These are phyloP conservation scores for Amaurobius ferox DNA, from an alignment of 2,888 invertebrate genomes.

Conservation along the genomic window DNA sequence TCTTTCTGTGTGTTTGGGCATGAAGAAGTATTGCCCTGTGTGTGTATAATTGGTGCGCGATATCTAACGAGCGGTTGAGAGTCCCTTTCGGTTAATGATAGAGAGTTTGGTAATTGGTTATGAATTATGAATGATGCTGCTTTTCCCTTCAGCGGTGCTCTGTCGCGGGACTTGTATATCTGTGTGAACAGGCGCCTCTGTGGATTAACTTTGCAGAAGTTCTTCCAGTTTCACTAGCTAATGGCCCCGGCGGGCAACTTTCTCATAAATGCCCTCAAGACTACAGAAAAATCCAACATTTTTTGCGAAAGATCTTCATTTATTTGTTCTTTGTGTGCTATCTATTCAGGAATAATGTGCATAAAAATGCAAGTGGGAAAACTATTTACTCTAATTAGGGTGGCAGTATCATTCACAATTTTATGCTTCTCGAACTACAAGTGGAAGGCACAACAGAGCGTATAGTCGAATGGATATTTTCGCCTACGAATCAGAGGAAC, in stretches of 20 bases:
- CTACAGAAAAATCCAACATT: too few species aligned
- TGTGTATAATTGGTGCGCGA: slow-evolving; percentile 63
- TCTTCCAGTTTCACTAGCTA: background rate
- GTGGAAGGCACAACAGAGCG: too few species aligned
- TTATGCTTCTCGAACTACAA: too few species aligned
- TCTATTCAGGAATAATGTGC: too few species aligned
- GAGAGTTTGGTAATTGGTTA: slow-evolving; percentile 62
- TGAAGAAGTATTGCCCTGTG: slow-evolving; percentile 55
- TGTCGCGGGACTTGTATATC: background rate
- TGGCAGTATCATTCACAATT: too few species aligned
- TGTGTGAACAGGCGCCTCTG: background rate
- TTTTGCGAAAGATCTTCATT: too few species aligned
- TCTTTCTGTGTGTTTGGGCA: slow-evolving; percentile 54
- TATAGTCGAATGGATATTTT: too few species aligned
- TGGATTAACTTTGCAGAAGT: background rate
- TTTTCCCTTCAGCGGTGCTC: background rate
- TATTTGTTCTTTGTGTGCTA: too few species aligned
- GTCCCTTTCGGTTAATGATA: slow-evolving; percentile 52
- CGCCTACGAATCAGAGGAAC: too few species aligned
- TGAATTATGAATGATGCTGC: slow-evolving; percentile 63
- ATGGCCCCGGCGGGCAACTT: background rate
- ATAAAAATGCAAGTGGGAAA: too few species aligned
- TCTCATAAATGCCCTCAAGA: background rate
- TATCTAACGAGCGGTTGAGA: slow-evolving; percentile 31
- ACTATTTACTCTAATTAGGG: too few species aligned